A percentile compares a stretch with the other conserved stretches of the same genome.
Conservation (phyloP, 2,113 vertebrate genomes). For the Cryptomyrus ogoouensis region DNA sequence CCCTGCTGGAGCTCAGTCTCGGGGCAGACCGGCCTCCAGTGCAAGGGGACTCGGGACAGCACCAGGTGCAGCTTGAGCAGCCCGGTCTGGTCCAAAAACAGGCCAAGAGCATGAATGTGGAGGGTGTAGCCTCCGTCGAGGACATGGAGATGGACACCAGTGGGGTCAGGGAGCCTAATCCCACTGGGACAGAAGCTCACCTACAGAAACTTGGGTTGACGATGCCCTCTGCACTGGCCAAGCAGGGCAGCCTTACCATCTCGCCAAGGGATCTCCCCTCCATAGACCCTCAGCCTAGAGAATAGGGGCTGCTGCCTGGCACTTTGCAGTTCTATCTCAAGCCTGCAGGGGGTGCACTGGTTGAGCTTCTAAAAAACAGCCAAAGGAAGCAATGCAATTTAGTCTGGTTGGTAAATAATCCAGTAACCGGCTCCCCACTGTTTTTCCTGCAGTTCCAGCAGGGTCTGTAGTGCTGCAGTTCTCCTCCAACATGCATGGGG, state of each 20-base stretch:
- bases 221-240: constrained; percentile 80
- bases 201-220: constrained; percentile 88
- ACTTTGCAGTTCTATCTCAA: constrained; percentile 34
- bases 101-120: constrained; percentile 75
- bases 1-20: constrained; percentile 58
- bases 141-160: accelerated
- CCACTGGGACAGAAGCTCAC: constrained; percentile 68
- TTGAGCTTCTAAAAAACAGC: background rate
- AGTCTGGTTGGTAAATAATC: background rate
- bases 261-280: constrained; percentile 78
- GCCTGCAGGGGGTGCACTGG: constrained; percentile 35
- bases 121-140: background rate
- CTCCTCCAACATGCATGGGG: constrained; percentile 4
- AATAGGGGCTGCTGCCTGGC: constrained; percentile 38
- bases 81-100: constrained; percentile 80
- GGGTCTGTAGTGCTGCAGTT: constrained; percentile 26
- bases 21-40: constrained; percentile 56
- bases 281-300: constrained; percentile 44
- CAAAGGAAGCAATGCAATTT: constrained; percentile 52
- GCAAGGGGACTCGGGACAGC: constrained; percentile 67
- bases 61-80: constrained; percentile 73
- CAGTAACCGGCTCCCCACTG: background rate
- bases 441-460: constrained; percentile 23
- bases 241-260: constrained; percentile 74
- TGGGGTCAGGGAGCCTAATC: background rate